Base-by-base conservation (phyloP, 2,113 vertebrate genomes). In the Nyctereutes procyonoides region DNA sequence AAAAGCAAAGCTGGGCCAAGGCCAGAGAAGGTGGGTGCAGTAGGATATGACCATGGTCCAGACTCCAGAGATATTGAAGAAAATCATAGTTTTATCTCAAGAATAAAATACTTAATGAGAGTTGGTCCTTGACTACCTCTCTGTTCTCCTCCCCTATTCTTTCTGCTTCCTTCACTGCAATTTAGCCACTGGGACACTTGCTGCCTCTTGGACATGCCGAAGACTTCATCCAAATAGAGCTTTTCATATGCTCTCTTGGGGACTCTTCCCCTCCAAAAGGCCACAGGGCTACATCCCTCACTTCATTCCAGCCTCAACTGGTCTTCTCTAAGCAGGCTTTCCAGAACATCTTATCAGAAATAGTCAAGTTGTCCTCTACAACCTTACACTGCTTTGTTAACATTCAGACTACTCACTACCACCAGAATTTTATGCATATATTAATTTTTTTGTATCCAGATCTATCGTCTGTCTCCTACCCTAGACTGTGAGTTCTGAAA, bases 401-500 rank as follows among this genome's bases (percentile, higher is more conserved):
- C 84, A 91, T 93, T 84, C 10, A 93, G 26, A 87, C 20, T 56
- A 24, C 5, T 81, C 69, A 76, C 80, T 73, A 43, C 5, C 58
- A 84, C 63, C 7, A 7, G 43, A 71, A 38, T 92, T 95, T 24
- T 80, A 81, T 35, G 88, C 13, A 58, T 17, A 32, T 69, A 51
- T 80, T 67, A 55, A 86, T 32, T 55, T 58, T 77, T 93, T 55
- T n/a, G 53, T 77, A 26, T 80, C 9, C 67, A 84, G 81, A 35
- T 38, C 26, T 55, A 88, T 22, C 53, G 12, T 67, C 79, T 69
- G 38, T 51, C 24, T 67, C 10, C 43, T 77, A 15, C 17, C 56
- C 86, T 88, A 85, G 16, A 67, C 28, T 95, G 32, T 65, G 79
- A 88, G 43, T 80, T 94, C 24, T 69, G 8, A 53, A 92, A 96